Conservation (phyloP, 1,140 invertebrate genomes). For the Armadillidium nasatum region DNA sequence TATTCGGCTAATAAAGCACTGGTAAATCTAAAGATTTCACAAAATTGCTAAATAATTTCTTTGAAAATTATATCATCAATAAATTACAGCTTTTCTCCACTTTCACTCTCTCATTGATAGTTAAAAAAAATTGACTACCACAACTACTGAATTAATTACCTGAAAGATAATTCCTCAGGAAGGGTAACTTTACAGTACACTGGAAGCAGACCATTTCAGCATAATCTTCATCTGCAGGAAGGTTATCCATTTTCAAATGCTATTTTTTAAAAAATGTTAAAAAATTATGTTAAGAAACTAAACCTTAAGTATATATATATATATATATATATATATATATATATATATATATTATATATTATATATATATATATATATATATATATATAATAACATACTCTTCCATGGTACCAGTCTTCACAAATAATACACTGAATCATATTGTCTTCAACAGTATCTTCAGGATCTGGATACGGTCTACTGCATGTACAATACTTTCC, state of each 20-base stretch:
- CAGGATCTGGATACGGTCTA: conserved; percentile 91
- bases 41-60: no score
- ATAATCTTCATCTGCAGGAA: conserved; percentile 48
- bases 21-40: no score
- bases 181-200: conserved; percentile 36
- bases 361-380: conserved; percentile 17
- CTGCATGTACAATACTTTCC: conserved; percentile 89
- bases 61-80: no score
- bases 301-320: conserved; percentile 1
- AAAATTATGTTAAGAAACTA: neutral
- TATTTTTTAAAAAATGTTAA: conserved; percentile 48
- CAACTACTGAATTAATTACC: no score
- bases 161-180: conserved; percentile 35
- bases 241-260: conserved; percentile 58
- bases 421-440: conserved; percentile 97
- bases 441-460: conserved; percentile 70
- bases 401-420: conserved; percentile 92
- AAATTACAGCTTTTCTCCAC: no score
- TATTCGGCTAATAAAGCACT: no score
- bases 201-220: conserved; percentile 52
- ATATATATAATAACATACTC: no score
- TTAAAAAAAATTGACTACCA: no score
- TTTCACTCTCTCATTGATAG: no score
- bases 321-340: conserved; percentile 4
- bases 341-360: neutral